Evolutionary conservation across 2,797 vertebrate species (phyloP), one percentile per base, ranked within the genome.

Genomic region (Ctenosaura bakeri): DNA sequence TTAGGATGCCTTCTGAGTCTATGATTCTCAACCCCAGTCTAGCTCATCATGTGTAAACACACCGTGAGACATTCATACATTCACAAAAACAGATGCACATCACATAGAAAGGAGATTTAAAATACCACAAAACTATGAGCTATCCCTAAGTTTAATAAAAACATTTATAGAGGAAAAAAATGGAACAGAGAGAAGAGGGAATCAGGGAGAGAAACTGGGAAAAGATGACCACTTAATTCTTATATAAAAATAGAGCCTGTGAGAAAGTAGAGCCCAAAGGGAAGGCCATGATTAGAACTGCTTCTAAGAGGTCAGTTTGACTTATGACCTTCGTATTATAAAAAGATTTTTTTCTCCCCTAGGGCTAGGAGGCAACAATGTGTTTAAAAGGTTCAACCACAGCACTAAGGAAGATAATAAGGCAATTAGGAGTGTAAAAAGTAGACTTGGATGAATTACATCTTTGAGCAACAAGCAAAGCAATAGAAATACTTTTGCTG

Each of bases 271-370:
- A 84, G 86, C 93, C 92, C 78, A 91, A 69, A 89, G 76, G 78
- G 78, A 87, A 93, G 92, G 93, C 91, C 0, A 90, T 93, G 94
- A 94, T 3, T 52, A 95, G 92, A 91, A 69, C 90, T 86, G 83
- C 18, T 1, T 94, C 88, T 88, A 77, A 91, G 85, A 85, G 87
- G 90, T 92, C 0, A 13, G 76, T 93, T 92, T 88, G 88, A 91
- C 93, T 89, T 92, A 92, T 92, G 94, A 92, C 18, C 62, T 93
- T 93, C 77, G 4, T 82, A 88, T 93, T 94, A 90, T 94, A 84
- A 92, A 96, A 88, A 92, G 52, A n/a, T 91, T 87, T 94, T 80
- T 96, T 22, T 94, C 29, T 93, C 24, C 95, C 92, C 95, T 90
- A 85, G 76, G 93, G 94, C 85, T 85, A 88, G 83, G 89, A 94